A percentile compares a stretch with the other conserved stretches of the same genome.
phyloP scores from a whole-genome alignment of 2,888 invertebrate species.

The Apodemia duryi region DNA sequence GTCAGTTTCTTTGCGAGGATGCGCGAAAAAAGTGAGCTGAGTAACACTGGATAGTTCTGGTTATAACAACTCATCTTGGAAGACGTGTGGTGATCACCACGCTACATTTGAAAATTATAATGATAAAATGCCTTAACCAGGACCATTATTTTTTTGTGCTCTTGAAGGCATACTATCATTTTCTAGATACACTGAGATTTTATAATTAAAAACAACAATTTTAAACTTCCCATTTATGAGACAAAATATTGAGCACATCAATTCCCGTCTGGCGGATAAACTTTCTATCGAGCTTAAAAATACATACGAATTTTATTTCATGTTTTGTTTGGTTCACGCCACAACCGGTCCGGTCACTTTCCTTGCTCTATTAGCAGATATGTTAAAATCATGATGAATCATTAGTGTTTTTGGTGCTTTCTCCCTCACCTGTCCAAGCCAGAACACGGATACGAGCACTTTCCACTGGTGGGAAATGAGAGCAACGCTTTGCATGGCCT shows the following conservation, averaged over 20 bases:
- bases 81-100: no score
- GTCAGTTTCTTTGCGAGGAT: no score
- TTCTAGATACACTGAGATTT: no score
- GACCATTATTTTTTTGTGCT: no score
- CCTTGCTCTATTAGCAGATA: conserved; percentile 37
- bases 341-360: conserved; percentile 70
- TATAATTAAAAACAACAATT: background rate
- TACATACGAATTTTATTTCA: conserved; percentile 15
- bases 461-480: conserved; percentile 73
- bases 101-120: no score
- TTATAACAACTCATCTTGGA: no score
- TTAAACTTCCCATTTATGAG: background rate
- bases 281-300: conserved; percentile 30
- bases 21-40: no score
- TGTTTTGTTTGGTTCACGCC: conserved; percentile 32
- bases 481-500: conserved; percentile 72
- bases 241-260: conserved; percentile 11
- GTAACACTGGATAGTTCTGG: no score
- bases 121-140: no score
- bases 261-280: conserved; percentile 33
- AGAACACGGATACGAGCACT: conserved; percentile 70
- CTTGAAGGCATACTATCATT: no score
- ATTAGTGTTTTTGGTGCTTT: conserved; percentile 73
- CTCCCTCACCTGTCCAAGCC: conserved; percentile 74
- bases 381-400: conserved; percentile 67